Evolutionary conservation across 2,113 vertebrate species (phyloP).

Genomic region (Ascaphus truei): DNA sequence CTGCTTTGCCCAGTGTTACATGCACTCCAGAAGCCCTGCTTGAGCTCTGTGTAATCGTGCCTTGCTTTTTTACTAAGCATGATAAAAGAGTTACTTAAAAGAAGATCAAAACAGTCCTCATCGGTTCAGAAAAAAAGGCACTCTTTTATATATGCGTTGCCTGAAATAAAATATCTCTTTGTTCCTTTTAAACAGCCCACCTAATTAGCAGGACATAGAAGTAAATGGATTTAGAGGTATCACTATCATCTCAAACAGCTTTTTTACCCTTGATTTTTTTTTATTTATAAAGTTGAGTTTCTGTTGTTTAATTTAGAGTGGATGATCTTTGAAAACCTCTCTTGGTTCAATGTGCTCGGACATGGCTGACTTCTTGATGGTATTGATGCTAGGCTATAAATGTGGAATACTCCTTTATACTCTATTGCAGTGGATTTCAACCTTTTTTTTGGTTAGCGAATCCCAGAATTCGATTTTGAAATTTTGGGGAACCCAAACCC

Average conservation of each 20-base stretch:
- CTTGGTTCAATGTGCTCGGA: too few species aligned
- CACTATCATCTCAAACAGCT: neutral
- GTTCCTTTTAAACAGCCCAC: slow-evolving; percentile 21
- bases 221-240: neutral
- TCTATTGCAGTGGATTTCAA: too few species aligned
- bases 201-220: slow-evolving; percentile 26
- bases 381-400: too few species aligned
- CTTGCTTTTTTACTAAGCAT: slow-evolving; percentile 10
- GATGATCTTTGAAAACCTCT: too few species aligned
- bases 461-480: too few species aligned
- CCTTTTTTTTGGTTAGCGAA: too few species aligned
- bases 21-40: slow-evolving; percentile 14
- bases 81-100: slow-evolving; percentile 33
- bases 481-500: too few species aligned
- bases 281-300: slow-evolving; percentile 19
- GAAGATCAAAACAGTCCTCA: slow-evolving; percentile 31
- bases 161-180: slow-evolving; percentile 26
- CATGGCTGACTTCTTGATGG: too few species aligned
- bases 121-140: slow-evolving; percentile 16
- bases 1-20: slow-evolving; percentile 7
- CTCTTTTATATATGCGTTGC: slow-evolving; percentile 12
- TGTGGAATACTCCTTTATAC: too few species aligned
- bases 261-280: neutral
- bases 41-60: slow-evolving; percentile 27
- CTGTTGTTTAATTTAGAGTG: neutral